Evolutionary conservation across 2,113 vertebrate species (phyloP).

Genomic region (Anthoscopus minutus): DNA sequence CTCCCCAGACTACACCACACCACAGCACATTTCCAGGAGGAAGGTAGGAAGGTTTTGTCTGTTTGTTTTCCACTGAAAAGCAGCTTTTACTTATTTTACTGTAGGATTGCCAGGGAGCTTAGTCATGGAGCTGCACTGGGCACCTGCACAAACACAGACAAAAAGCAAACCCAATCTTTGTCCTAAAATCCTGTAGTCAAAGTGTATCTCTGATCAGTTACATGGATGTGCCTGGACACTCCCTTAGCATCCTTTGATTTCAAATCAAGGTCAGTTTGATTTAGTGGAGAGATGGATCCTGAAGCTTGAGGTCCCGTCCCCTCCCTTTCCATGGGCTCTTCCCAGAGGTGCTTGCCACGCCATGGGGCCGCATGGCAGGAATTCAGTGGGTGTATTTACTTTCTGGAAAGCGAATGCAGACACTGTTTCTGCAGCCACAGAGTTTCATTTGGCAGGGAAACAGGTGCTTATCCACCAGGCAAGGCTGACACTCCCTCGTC

Average conservation of each 20-base stretch:
- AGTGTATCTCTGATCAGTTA: background rate
- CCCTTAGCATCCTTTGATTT: background rate
- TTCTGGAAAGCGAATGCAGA: background rate
- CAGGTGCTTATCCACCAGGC: background rate
- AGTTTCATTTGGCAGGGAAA: constrained; percentile 58
- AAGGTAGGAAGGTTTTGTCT: background rate
- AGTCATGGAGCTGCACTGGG: background rate
- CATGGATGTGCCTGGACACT: background rate
- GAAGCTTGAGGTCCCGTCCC: background rate
- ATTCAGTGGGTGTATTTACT: constrained; percentile 37
- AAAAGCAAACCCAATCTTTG: background rate
- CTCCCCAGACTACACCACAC: background rate
- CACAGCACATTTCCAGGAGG: background rate
- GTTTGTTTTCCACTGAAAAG: background rate
- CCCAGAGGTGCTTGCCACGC: background rate
- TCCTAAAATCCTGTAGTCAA: background rate
- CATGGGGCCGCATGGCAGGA: background rate
- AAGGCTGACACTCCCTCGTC: constrained; percentile 36
- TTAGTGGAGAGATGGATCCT: background rate
- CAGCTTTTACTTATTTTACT: background rate
- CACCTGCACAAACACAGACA: background rate
- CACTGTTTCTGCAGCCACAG: constrained; percentile 16
- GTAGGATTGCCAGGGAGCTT: background rate
- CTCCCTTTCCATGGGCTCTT: background rate
- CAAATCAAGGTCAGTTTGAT: background rate